Base-by-base conservation (phyloP, 2,113 vertebrate species). In the Macrotus californicus region DNA sequence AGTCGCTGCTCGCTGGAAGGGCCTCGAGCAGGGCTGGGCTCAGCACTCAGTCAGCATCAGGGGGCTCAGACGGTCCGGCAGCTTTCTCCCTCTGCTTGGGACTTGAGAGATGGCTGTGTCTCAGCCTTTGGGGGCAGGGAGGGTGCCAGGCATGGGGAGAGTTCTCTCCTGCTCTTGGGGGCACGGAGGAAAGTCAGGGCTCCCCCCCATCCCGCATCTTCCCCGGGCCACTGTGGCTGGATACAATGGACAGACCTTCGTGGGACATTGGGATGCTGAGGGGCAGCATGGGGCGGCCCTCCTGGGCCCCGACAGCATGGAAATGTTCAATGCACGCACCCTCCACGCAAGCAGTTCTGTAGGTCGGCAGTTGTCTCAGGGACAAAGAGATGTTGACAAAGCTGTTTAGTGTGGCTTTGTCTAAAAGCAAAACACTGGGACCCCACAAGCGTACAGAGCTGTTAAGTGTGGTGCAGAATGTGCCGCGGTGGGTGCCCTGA, bases 401-500 rank as follows among this genome's bases (percentile, higher is more conserved):
- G 36, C 24, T 22, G 4, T 43, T 66, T 26, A 11, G 6, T 36
- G 50, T 22, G 26, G 43, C 59, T 84, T 19, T 36, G 34, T 56
- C 54, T 87, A 43, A 54, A 83, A 79, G 29, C 21, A 10, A 54
- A 41, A 2, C 15, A 11, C 0, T 29, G 82, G 70, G 69, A 50
- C 34, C 54, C 36, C 34, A 22, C 39, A 19, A 2, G n/a, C 4
- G 26, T 7, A 1, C 41, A 43, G 29, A 80, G 41, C 5, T 36
- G 26, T 2, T 43, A 0, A 48, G 70, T 6, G 41, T 34, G 64
- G n/a, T 5, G 5, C 43, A 59, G 80, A 43, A 19, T 67, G 59
- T 11, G 46, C 72, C 24, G 1, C 9, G 22, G 56, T 59, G 7
- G 1, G 4, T n/a, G 6, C 2, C 4, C 7, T 11, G 24, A 29